A percentile compares a stretch with the other conserved stretches of the same genome.
phyloP scores from a whole-genome alignment of 2,797 vertebrate genomes.

The Hylomyscus alleni region DNA sequence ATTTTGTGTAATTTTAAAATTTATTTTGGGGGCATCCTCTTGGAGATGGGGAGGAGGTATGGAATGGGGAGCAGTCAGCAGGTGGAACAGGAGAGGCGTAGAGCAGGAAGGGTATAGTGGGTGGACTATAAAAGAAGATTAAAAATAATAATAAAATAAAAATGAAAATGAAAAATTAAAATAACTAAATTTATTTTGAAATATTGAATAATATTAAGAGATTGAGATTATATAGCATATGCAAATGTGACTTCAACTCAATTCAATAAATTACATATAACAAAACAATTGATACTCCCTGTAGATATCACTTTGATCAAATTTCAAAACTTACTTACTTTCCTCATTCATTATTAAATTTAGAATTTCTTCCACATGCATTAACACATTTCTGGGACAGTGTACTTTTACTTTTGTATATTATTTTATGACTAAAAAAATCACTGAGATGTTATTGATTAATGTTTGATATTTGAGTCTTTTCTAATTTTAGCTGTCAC shows the following conservation, averaged over 20 bases:
- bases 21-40: not conserved
- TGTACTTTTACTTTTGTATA: constrained; percentile 15
- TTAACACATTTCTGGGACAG: not conserved
- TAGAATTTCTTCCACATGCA: constrained; percentile 16
- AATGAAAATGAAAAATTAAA: not conserved
- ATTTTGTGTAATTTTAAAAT: not conserved
- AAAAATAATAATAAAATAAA: not conserved
- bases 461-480: constrained; percentile 8
- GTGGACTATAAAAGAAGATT: not conserved
- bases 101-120: not conserved
- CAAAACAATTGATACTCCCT: not conserved
- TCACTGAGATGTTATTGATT: constrained; percentile 36
- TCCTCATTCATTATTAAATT: constrained; percentile 56
- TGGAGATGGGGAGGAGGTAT: not conserved
- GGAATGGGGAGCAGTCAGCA: not conserved
- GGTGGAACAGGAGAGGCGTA: no score
- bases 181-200: constrained; percentile 23
- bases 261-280: constrained; percentile 19
- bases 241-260: not conserved
- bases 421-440: constrained; percentile 6
- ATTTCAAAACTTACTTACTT: constrained; percentile 46
- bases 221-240: not conserved
- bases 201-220: not conserved
- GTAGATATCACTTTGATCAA: constrained; percentile 5
- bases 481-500: constrained; percentile 28